phyloP scores from a whole-genome alignment of 2,797 vertebrate species.

The Knipowitschia caucasica region DNA sequence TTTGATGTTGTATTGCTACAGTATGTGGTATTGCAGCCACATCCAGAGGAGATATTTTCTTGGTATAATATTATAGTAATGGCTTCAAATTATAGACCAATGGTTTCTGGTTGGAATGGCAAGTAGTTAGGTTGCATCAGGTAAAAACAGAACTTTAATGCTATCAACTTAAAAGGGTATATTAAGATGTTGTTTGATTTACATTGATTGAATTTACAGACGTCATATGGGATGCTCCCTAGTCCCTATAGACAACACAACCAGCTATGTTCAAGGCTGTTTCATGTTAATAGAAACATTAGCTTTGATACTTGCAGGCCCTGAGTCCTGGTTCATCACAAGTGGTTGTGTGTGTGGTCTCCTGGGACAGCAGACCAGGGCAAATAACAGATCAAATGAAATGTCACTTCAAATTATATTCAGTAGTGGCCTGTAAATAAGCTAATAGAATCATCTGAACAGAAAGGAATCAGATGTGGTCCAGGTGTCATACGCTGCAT shows the following conservation, averaged over 20 bases:
- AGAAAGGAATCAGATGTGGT: constrained; percentile 6
- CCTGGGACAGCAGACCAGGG: constrained; percentile 32
- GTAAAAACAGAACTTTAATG: constrained; percentile 8
- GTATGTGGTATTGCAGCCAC: no score
- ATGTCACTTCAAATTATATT: constrained; percentile 32
- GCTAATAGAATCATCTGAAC: constrained; percentile 18
- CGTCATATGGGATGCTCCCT: constrained; percentile 17
- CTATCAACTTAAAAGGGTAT: neutral
- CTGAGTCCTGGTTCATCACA: constrained; percentile 25
- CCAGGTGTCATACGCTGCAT: constrained; percentile 6
- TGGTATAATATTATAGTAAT: constrained; percentile 30
- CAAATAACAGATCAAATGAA: constrained; percentile 47
- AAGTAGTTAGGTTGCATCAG: constrained; percentile 8
- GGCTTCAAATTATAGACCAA: constrained; percentile 24
- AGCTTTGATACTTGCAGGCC: constrained; percentile 16
- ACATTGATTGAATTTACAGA: constrained; percentile 23
- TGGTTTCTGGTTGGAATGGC: constrained; percentile 14
- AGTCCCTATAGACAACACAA: constrained; percentile 15
- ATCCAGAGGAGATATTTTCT: constrained; percentile 30
- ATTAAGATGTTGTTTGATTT: constrained; percentile 8
- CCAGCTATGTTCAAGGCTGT: constrained; percentile 1
- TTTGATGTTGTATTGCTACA: constrained; percentile 42
- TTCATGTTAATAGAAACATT: constrained; percentile 43
- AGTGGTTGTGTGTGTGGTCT: constrained; percentile 29
- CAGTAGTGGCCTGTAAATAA: constrained; percentile 16